These are phyloP conservation scores for Catharus minimus DNA, from an alignment of 2,113 vertebrate species.

Conservation along the genomic window DNA sequence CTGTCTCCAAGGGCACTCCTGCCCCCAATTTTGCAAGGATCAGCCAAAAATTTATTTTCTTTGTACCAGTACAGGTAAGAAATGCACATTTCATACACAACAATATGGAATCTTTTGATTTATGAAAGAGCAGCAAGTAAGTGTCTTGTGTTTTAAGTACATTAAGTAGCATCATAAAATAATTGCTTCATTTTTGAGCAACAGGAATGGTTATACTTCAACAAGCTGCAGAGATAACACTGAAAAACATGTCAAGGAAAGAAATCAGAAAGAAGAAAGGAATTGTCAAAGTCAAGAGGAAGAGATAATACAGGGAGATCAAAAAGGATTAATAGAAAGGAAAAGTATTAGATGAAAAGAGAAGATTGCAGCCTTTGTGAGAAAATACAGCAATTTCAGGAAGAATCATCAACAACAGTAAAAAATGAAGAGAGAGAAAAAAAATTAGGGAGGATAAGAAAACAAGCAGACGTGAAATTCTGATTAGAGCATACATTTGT, in stretches of 20 bases:
- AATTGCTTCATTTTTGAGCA: background rate
- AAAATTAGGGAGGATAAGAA: background rate
- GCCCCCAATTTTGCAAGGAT: background rate
- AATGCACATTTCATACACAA: background rate
- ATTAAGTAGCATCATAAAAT: background rate
- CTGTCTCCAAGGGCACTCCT: background rate
- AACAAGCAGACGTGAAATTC: background rate
- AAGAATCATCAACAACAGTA: background rate
- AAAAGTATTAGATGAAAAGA: background rate
- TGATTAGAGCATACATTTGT: background rate
- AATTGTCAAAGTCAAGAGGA: background rate
- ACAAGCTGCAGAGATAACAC: background rate
- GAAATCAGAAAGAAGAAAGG: background rate
- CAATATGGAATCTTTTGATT: background rate
- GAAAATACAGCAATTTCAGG: background rate
- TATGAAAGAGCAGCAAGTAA: background rate
- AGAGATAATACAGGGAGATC: background rate
- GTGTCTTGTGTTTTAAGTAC: background rate
- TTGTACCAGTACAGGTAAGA: background rate
- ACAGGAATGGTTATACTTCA: background rate
- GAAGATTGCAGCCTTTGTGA: background rate
- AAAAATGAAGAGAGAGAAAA: background rate
- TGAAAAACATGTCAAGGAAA: background rate
- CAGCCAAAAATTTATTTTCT: background rate
- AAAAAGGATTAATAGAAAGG: slow-evolving; percentile 7